Conservation (phyloP, 2,888 invertebrate genomes). For the Capitulum mitella region DNA sequence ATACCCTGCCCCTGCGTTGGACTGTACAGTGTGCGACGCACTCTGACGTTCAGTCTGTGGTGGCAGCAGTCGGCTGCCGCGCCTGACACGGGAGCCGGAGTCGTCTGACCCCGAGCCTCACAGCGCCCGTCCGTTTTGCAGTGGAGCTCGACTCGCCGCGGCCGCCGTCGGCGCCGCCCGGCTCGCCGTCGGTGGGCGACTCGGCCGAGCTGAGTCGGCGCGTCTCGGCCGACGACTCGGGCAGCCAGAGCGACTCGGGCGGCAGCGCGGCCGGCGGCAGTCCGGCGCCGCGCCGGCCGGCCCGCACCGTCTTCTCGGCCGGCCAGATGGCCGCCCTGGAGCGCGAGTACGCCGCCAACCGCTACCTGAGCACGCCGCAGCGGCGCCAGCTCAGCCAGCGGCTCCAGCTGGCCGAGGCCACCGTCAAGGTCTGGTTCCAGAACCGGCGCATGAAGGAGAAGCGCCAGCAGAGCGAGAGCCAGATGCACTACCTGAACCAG, state of each 20-base stretch:
- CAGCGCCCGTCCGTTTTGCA: not conserved
- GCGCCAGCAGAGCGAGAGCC: constrained; percentile 29
- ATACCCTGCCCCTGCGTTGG: no score
- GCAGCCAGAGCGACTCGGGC: constrained; percentile 6
- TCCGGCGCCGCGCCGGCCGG: constrained; percentile 27
- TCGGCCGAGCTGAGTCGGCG: not conserved
- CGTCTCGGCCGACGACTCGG: constrained; percentile 10
- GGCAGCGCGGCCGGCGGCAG: not conserved
- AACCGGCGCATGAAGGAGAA: constrained; percentile 37
- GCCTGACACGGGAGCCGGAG: no score
- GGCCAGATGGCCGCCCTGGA: constrained; percentile 34
- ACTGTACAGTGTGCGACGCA: no score
- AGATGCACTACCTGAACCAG: constrained; percentile 22
- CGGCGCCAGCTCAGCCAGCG: constrained; percentile 35
- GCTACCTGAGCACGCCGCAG: constrained; percentile 35
- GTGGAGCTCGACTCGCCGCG: constrained; percentile 1
- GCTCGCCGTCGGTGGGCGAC: not conserved
- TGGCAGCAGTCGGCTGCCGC: no score
- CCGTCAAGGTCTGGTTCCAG: constrained; percentile 37
- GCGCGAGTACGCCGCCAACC: constrained; percentile 34
- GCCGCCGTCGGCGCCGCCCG: not conserved
- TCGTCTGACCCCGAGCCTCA: not conserved
- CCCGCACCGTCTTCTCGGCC: constrained; percentile 35
- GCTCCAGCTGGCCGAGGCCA: constrained; percentile 34
- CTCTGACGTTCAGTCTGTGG: no score